Evolutionary conservation across 1,140 invertebrate genomes (phyloP).

Genomic region (Caenorhabditis briggsae): DNA sequence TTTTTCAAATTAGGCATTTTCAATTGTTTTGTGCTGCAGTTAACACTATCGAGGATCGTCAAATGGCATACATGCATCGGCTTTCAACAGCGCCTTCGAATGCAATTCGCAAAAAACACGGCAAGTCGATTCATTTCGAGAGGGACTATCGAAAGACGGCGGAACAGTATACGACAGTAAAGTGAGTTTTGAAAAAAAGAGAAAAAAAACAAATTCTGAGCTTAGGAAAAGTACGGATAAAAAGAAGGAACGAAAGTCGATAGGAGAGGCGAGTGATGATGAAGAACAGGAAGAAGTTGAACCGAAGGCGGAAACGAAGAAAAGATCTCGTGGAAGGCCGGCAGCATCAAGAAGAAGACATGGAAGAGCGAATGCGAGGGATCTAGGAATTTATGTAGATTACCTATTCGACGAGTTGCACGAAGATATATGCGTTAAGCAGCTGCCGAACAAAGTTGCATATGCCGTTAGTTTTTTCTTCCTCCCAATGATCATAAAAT

Average conservation of each 20-base stretch:
- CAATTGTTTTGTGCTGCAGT: slow-evolving; percentile 1
- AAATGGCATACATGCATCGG: slow-evolving; percentile 26
- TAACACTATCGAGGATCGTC: slow-evolving; percentile 17
- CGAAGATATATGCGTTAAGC: slow-evolving; percentile 1
- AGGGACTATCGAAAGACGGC: not conserved
- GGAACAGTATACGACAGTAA: not conserved
- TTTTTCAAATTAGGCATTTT: not conserved
- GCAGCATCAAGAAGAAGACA: slow-evolving; percentile 7
- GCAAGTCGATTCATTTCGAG: slow-evolving; percentile 14
- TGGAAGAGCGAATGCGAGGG: not conserved
- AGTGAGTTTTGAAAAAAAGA: not conserved
- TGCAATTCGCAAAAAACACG: slow-evolving; percentile 26
- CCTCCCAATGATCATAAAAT: not conserved
- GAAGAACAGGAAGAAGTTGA: not conserved
- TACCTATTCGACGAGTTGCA: slow-evolving; percentile 16
- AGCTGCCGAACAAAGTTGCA: slow-evolving; percentile 2
- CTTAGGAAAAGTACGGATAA: not conserved
- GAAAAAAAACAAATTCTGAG: not conserved
- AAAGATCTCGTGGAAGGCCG: slow-evolving; percentile 7
- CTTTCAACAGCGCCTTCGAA: not conserved
- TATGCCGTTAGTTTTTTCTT: not conserved
- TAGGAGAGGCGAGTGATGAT: slow-evolving; percentile 30
- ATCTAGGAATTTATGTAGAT: slow-evolving; percentile 20
- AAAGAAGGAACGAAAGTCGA: slow-evolving; percentile 28
- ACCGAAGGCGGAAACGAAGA: not conserved